These are phyloP conservation scores for Pandemis corylana DNA, from an alignment of 2,888 invertebrate genomes.

Conservation along the genomic window DNA sequence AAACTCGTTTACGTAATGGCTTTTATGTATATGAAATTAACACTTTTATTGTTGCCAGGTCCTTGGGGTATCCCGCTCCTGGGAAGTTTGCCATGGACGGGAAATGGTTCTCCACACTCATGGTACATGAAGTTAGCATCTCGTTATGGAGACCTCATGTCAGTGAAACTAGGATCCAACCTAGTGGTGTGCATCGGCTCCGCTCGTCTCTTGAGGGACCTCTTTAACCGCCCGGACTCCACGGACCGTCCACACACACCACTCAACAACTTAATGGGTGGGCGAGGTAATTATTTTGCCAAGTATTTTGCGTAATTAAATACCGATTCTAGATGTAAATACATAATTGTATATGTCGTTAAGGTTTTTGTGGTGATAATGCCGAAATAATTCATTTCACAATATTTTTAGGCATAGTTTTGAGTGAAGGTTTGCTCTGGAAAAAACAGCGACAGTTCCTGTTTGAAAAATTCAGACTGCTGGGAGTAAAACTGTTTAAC, in stretches of 20 bases:
- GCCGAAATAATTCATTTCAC: background rate
- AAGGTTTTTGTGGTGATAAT: background rate
- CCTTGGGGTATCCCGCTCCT: conserved; percentile 92
- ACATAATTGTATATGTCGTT: too few species aligned
- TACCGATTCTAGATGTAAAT: background rate
- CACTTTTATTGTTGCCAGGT: conserved; percentile 79
- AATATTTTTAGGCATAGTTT: conserved; percentile 53
- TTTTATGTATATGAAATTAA: conserved; percentile 51
- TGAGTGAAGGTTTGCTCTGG: conserved; percentile 91
- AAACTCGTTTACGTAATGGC: background rate
- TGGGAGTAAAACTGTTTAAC: conserved; percentile 92
- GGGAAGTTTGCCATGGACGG: conserved; percentile 91
- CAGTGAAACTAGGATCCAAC: conserved; percentile 89
- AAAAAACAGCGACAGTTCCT: conserved; percentile 93
- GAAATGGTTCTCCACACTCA: conserved; percentile 88
- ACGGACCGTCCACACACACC: conserved; percentile 92
- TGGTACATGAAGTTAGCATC: conserved; percentile 89
- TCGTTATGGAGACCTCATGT: conserved; percentile 90
- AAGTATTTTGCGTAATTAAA: conserved; percentile 62
- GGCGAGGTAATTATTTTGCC: conserved; percentile 89
- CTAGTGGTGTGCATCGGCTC: conserved; percentile 92
- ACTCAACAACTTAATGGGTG: conserved; percentile 90
- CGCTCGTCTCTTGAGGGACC: conserved; percentile 89
- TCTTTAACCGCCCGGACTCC: conserved; percentile 91
- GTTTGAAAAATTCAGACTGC: conserved; percentile 89